Conservation (phyloP, 2,797 vertebrate species). For the Anguilla marmorata region DNA sequence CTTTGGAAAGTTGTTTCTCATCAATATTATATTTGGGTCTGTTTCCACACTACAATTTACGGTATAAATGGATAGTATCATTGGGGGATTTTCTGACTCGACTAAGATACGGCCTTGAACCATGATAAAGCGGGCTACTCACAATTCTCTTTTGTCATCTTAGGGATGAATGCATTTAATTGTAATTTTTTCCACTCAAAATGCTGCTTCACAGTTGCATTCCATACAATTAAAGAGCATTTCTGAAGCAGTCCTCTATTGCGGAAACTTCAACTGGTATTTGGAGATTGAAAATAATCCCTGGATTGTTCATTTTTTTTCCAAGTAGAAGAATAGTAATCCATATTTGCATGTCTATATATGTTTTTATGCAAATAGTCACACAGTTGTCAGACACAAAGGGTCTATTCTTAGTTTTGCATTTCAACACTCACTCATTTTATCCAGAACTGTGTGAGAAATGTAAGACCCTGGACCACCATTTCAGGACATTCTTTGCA, state of each 20-base stretch:
- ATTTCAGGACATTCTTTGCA: constrained; percentile 45
- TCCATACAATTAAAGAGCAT: background rate
- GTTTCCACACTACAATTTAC: background rate
- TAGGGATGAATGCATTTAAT: constrained; percentile 3
- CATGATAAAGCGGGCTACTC: constrained; percentile 10
- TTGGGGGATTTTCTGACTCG: background rate
- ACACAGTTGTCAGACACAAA: constrained; percentile 31
- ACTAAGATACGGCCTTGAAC: constrained; percentile 9
- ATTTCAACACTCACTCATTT: constrained; percentile 24
- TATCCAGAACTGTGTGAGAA: constrained; percentile 20
- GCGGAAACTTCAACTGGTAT: background rate
- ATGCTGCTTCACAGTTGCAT: background rate
- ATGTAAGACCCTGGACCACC: constrained; percentile 30
- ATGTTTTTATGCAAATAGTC: constrained; percentile 23
- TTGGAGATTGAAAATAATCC: background rate
- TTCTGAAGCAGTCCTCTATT: background rate
- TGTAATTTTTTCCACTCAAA: background rate
- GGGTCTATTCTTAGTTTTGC: constrained; percentile 28
- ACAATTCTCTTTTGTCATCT: background rate
- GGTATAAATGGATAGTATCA: background rate
- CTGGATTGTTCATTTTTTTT: constrained; percentile 9
- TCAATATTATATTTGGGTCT: background rate
- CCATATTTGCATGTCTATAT: background rate
- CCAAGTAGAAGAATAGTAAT: constrained; percentile 10
- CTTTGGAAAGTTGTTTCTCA: constrained; percentile 1